Evolutionary conservation across 1,140 invertebrate genomes (phyloP).

Genomic region (Harpegnathos saltator): DNA sequence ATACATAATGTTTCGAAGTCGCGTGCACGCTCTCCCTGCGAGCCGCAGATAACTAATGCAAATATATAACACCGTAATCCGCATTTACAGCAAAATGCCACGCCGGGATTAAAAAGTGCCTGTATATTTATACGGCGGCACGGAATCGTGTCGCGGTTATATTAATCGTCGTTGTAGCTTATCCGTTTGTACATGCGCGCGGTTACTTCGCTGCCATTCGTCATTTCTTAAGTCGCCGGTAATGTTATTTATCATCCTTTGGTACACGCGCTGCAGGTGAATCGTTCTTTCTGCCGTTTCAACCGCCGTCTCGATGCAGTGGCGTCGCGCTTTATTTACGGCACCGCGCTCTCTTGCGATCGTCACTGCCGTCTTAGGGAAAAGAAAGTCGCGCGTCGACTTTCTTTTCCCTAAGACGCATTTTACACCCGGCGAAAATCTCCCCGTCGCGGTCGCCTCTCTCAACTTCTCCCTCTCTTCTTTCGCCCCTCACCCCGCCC

Average conservation of each 20-base stretch:
- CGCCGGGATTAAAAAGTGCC: no score
- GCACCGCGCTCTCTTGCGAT: background rate
- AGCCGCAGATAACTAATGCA: background rate
- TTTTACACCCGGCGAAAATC: background rate
- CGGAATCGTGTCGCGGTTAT: no score
- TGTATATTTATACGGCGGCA: no score
- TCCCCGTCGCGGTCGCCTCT: background rate
- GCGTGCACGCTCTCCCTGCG: background rate
- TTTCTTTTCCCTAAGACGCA: no score
- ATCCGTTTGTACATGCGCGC: no score
- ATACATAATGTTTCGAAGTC: background rate
- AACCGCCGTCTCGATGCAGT: background rate
- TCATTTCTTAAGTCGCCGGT: no score
- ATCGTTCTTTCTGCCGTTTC: background rate
- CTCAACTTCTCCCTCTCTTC: background rate
- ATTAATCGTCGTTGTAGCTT: no score
- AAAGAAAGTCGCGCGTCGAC: slow-evolving; percentile 32
- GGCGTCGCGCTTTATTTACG: slow-evolving; percentile 14
- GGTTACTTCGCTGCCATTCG: no score
- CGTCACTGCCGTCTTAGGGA: background rate
- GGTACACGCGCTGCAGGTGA: no score
- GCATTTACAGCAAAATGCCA: background rate
- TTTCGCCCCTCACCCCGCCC: background rate
- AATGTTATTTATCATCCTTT: no score
- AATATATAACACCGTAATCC: background rate